Conservation (phyloP, 2,888 invertebrate genomes). For the Heliconius aoede region DNA sequence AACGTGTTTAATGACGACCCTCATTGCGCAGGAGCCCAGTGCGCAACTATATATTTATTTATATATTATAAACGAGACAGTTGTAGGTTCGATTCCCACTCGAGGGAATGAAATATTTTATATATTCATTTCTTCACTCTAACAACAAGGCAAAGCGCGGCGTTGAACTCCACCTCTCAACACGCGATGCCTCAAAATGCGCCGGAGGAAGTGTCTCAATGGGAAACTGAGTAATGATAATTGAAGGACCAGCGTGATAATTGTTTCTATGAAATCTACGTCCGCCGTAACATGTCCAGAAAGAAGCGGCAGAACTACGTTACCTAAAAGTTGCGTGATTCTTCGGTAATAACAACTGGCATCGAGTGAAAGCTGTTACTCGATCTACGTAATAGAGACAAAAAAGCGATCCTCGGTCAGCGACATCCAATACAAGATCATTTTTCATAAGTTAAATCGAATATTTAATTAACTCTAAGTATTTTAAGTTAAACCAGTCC, state of each 20-base stretch:
- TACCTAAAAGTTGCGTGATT: conserved; percentile 78
- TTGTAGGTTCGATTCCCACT: too few species aligned
- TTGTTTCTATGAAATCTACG: conserved; percentile 36
- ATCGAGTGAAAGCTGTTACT: conserved; percentile 77
- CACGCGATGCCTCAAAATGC: too few species aligned
- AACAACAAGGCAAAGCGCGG: too few species aligned
- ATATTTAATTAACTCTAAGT: conserved; percentile 74
- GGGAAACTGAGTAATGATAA: not conserved
- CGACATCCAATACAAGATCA: conserved; percentile 55
- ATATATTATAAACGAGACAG: too few species aligned
- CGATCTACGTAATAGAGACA: conserved; percentile 63
- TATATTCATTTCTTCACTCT: too few species aligned
- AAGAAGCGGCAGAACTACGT: conserved; percentile 58
- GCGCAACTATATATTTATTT: too few species aligned
- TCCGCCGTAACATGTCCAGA: conserved; percentile 53
- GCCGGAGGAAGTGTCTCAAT: too few species aligned
- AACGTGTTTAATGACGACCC: too few species aligned
- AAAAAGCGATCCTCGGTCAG: conserved; percentile 56
- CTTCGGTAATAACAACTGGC: conserved; percentile 68
- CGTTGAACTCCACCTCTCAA: too few species aligned
- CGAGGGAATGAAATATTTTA: too few species aligned
- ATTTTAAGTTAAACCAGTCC: conserved; percentile 71
- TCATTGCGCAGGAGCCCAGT: too few species aligned
- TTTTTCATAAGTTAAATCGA: conserved; percentile 74
- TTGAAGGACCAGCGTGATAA: not conserved